A percentile compares a stretch with the other conserved stretches of the same genome.
phyloP scores from a whole-genome alignment of 2,888 invertebrate genomes.

The Dysmachus trigonus region DNA sequence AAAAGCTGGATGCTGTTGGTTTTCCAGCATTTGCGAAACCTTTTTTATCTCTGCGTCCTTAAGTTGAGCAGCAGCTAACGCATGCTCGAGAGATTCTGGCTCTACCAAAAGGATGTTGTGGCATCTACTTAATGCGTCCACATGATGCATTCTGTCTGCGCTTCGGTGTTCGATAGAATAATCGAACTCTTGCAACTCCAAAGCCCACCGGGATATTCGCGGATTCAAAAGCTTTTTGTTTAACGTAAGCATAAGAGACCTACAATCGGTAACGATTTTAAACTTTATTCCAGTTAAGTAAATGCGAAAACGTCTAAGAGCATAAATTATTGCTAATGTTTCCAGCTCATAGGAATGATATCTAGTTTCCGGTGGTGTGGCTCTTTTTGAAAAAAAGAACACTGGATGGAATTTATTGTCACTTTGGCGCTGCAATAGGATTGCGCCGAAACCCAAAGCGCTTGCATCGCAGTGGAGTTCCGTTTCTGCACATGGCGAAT shows the following conservation, averaged over 20 bases:
- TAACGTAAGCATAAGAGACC: no score
- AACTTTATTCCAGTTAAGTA: conserved; percentile 52
- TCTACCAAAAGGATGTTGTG: conserved; percentile 1
- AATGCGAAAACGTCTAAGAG: conserved; percentile 52
- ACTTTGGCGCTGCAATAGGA: conserved; percentile 50
- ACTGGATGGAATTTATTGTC: neutral
- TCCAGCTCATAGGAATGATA: no score
- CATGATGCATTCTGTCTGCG: conserved; percentile 53
- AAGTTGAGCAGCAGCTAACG: neutral
- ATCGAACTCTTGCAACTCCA: neutral
- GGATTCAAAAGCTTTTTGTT: conserved; percentile 24
- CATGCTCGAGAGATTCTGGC: conserved; percentile 3
- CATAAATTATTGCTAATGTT: conserved; percentile 48
- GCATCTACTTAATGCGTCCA: conserved; percentile 53
- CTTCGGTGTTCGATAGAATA: conserved; percentile 51
- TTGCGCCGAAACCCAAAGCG: conserved; percentile 46
- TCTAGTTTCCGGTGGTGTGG: no score
- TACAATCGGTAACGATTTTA: conserved; percentile 51
- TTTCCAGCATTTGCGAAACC: neutral
- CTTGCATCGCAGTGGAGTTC: no score
- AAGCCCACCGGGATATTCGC: neutral
- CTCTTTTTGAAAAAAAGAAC: no score
- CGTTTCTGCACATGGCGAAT: no score
- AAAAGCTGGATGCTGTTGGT: neutral
- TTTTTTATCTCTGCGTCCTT: neutral